Conservation (phyloP, 2,797 vertebrate species). For the Myripristis murdjan region DNA sequence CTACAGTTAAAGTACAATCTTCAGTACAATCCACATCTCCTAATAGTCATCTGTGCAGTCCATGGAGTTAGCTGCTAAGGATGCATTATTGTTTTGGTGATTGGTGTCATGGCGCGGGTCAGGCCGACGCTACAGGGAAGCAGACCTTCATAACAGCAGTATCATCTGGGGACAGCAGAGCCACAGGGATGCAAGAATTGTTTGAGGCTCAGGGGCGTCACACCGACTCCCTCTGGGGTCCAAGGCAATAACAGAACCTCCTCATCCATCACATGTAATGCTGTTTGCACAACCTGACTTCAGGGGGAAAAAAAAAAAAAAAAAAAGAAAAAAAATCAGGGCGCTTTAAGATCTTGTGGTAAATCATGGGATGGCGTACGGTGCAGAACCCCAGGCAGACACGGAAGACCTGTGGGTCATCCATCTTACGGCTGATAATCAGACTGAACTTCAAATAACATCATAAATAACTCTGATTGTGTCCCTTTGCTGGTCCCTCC, state of each 20-base stretch:
- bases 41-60: constrained; percentile 8
- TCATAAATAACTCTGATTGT: constrained; percentile 39
- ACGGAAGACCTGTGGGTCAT: not conserved
- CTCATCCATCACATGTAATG: constrained; percentile 54
- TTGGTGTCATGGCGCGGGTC: constrained; percentile 44
- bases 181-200: constrained; percentile 30
- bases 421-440: constrained; percentile 34
- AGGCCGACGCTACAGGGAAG: not conserved
- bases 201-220: constrained; percentile 19
- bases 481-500: constrained; percentile 1
- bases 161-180: constrained; percentile 40
- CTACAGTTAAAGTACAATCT: constrained; percentile 2
- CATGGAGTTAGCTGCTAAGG: constrained; percentile 29
- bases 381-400: not conserved
- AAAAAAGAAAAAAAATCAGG: constrained; percentile 13
- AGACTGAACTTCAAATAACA: constrained; percentile 7
- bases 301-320: constrained; percentile 10
- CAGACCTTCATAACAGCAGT: constrained; percentile 19
- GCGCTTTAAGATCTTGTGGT: constrained; percentile 13
- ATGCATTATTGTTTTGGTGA: constrained; percentile 44
- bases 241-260: constrained; percentile 54
- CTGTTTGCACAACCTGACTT: constrained; percentile 42
- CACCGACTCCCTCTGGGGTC: constrained; percentile 23
- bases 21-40: constrained; percentile 17
- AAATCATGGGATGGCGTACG: constrained; percentile 8